Evolutionary conservation across 1,140 invertebrate genomes (phyloP), one percentile per base, ranked within the genome.

Genomic region (Wasmannia auropunctata): DNA sequence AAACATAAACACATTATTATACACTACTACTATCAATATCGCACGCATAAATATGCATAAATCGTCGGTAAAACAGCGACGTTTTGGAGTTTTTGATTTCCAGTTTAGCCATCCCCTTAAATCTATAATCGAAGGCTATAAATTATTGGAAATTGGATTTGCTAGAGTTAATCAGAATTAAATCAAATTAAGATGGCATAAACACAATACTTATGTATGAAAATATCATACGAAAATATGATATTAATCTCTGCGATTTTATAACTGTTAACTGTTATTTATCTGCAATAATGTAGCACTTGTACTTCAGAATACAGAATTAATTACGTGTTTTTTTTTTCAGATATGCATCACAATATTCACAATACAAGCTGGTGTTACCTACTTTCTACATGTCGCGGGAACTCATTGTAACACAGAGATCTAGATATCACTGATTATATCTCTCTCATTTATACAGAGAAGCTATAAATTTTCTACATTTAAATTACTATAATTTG

Each of bases 401-500:
- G 25, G 11, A 81, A 81, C n/a, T 74, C 69, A 60, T 37, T 43
- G 11, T 43, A 40, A 83, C 14, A 83, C 34, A 72, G 22, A 72
- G n/a, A 43, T 72, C 11, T 70, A 81, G 6, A 40, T 81, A n/a
- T 72, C 34, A 72, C 22, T 5, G 37, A 43, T 14, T 72, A 70
- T 22, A 34, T 72, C 22, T 65, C 14, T 65, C 10, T 67, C n/a
- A 43, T 1, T 43, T 67, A 67, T 67, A 67, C 37, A 43, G 22
- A 67, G 37, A 28, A 67, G 63, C 63, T 67, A 25, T 67, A 67
- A 67, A 46, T 60, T 56, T n/a, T 74, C 79, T 83, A 72, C 25
- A 46, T 67, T 67, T 72, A 83, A 72, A 46, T 83, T 83, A 58
- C 79, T 83, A 72, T 51, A 58, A 74, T 72, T 16, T 56, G 11